These are phyloP conservation scores for Petrocephalus sullivani DNA, from an alignment of 2,797 vertebrate species.

Conservation along the genomic window DNA sequence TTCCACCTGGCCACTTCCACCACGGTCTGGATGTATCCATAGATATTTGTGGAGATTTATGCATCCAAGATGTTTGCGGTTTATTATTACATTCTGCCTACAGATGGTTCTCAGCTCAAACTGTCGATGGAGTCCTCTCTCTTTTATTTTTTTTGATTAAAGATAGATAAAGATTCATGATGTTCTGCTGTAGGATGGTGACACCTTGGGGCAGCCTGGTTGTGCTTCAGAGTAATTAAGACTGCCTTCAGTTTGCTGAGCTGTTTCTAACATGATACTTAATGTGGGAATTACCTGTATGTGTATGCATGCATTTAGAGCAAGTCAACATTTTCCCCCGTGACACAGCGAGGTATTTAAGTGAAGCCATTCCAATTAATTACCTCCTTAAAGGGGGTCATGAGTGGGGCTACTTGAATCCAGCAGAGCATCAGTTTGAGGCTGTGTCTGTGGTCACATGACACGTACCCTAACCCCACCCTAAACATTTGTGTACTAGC, in stretches of 20 bases:
- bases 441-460: neutral
- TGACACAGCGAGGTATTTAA: neutral
- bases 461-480: neutral
- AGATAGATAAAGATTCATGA: neutral
- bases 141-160: neutral
- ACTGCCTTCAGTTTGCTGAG: neutral
- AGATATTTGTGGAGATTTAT: neutral
- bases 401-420: neutral
- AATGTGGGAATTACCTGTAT: neutral
- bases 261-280: neutral
- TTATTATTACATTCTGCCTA: neutral
- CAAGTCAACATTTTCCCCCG: neutral
- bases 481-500: neutral
- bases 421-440: neutral
- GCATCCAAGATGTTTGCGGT: neutral
- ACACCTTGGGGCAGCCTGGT: neutral
- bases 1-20: neutral
- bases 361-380: neutral
- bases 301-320: neutral
- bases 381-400: neutral
- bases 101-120: neutral
- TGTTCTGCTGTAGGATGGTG: neutral
- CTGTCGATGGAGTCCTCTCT: neutral
- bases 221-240: neutral
- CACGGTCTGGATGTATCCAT: neutral